phyloP scores from a whole-genome alignment of 2,113 vertebrate species.

The Sylvilagus bachmani region DNA sequence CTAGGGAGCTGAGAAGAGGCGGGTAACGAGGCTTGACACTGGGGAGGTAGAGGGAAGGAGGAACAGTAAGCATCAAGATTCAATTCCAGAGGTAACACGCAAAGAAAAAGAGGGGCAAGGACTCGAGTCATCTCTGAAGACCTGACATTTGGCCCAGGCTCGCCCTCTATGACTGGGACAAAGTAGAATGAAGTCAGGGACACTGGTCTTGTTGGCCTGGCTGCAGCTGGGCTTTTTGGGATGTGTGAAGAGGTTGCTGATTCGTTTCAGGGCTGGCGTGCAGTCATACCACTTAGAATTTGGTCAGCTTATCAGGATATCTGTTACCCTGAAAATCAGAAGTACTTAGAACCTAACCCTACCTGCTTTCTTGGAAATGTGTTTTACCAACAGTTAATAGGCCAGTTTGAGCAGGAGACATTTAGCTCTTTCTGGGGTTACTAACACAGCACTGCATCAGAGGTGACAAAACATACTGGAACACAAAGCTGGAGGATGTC shows the following conservation, averaged over 20 bases:
- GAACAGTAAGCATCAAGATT: background rate
- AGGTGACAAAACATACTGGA: background rate
- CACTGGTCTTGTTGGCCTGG: too few species aligned
- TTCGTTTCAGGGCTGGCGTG: background rate
- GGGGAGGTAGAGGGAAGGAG: background rate
- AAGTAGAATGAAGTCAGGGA: background rate
- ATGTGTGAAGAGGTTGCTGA: background rate
- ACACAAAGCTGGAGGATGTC: background rate
- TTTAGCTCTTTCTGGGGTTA: background rate
- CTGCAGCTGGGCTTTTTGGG: background rate
- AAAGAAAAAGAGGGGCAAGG: accelerated
- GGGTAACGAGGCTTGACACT: background rate
- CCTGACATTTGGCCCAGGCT: background rate
- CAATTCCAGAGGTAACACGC: background rate
- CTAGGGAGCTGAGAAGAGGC: background rate
- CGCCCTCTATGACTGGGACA: background rate
- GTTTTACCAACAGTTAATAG: background rate
- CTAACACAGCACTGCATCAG: background rate
- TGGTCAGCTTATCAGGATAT: background rate
- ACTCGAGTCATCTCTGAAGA: background rate
- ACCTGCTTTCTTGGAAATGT: background rate
- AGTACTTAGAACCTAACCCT: background rate
- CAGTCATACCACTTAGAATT: background rate
- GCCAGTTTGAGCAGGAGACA: background rate
- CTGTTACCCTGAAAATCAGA: slow-evolving; percentile 4